Evolutionary conservation across 2,888 invertebrate genomes (phyloP).

Genomic region (Pantelozetes paolii): DNA sequence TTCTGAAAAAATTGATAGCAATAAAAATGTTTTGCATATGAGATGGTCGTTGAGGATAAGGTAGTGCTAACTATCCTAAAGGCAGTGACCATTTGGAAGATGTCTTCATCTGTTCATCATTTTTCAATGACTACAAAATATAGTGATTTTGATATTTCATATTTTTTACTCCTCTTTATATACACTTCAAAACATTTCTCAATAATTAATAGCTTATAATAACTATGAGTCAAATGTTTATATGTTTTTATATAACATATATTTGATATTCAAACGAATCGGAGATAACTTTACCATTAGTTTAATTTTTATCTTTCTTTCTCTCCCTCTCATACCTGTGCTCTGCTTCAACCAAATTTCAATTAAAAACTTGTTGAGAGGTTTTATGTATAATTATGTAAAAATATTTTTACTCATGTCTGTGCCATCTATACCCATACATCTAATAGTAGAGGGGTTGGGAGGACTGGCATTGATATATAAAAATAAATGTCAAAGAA

Average conservation of each 20-base stretch:
- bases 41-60: neutral
- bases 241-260: too few species aligned
- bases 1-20: too few species aligned
- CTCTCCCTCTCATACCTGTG: neutral
- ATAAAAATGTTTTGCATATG: too few species aligned
- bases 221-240: too few species aligned
- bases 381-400: neutral
- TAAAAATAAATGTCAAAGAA: slow-evolving; percentile 6
- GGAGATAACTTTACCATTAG: too few species aligned
- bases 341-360: neutral
- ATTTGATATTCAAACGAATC: too few species aligned
- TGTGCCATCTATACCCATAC: neutral
- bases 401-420: neutral
- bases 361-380: neutral
- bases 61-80: neutral
- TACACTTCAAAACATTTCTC: too few species aligned
- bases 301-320: neutral
- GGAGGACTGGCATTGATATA: neutral
- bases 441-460: neutral
- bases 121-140: neutral
- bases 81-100: neutral
- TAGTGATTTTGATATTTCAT: too few species aligned
- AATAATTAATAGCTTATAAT: too few species aligned
- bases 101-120: slow-evolving; percentile 4
- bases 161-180: too few species aligned